Conservation (phyloP, 2,797 vertebrate genomes). For the Gallirallus australis region DNA sequence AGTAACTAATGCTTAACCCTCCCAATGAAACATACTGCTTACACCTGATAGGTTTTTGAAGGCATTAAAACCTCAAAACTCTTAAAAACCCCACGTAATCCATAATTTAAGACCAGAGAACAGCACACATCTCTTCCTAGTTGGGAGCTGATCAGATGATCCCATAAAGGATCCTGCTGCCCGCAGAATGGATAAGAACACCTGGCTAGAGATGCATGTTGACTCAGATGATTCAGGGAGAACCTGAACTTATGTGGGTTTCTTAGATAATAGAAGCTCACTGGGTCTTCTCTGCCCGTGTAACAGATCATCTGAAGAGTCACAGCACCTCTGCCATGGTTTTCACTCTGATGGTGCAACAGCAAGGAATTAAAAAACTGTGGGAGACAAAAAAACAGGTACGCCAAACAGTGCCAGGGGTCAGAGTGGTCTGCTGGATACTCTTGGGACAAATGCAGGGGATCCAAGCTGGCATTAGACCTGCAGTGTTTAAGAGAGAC, state of each 20-base stretch:
- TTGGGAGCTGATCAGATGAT: not conserved
- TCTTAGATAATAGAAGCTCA: not conserved
- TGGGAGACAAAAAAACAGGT: not conserved
- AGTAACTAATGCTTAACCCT: not conserved
- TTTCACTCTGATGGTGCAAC: not conserved
- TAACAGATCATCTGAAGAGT: not conserved
- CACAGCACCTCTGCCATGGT: not conserved
- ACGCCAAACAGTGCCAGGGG: not conserved
- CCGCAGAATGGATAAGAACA: not conserved
- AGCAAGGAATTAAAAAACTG: not conserved
- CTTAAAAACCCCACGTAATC: accelerated
- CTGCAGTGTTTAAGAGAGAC: not conserved
- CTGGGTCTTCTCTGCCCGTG: not conserved
- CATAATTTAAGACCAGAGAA: not conserved
- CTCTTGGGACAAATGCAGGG: not conserved
- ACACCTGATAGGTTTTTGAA: not conserved
- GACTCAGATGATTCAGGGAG: not conserved
- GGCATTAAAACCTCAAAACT: not conserved
- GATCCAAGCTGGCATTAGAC: not conserved
- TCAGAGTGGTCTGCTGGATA: not conserved
- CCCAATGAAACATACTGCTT: not conserved
- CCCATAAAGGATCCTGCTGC: not conserved
- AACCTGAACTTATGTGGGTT: not conserved
- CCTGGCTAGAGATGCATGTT: not conserved
- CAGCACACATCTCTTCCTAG: not conserved